Base-by-base conservation (phyloP, 2,888 invertebrate species). In the Eristalis tenax region DNA sequence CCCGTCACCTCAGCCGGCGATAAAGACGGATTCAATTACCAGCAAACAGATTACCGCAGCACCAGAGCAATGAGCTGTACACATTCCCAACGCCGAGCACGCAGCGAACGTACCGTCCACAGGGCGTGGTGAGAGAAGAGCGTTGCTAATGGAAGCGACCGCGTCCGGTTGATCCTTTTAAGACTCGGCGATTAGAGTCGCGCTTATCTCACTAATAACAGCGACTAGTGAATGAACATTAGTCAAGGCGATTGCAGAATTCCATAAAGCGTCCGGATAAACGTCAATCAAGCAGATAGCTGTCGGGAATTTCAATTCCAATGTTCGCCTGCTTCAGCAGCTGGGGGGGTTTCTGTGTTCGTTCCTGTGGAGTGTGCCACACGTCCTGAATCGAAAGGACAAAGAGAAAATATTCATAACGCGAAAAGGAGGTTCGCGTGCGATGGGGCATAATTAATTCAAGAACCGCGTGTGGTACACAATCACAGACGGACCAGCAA, bases 261-360 rank as follows among this genome's bases (percentile, higher is more conserved):
- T 77, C 64, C 77, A 32, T 18, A 63, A 69, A 43, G 57, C 63
- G 28, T 71, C 63, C 57, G 43, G 73, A 77, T 63, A 65, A 77
- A 73, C 81, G 81, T 85, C 85, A 85, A 85, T 85, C 77, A 85
- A 68, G 56, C 38, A 26, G 43, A 22, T 70, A 74, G 65, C 64
- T 61, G 50, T 32, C 10, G 40, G 40, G 85, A 82, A 82, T 82
- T 81, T 74, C 40, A 86, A 82, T 75, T 71, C 43, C 43, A 69
- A n/a, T 11, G 40, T 74, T 77, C 50, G 32, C 57, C 26, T 61
- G 32, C 38, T 18, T 43, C 40, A 84, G 66, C 70, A 59, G 61
- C 61, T 61, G 63, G 8, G 32, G 5, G 4, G 32, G 1, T 32
- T 28, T 4, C 28, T 4, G 4, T 32, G 4, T 6, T 32, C 32